Evolutionary conservation across 2,797 vertebrate genomes (phyloP).

Genomic region (Cynopterus sphinx): DNA sequence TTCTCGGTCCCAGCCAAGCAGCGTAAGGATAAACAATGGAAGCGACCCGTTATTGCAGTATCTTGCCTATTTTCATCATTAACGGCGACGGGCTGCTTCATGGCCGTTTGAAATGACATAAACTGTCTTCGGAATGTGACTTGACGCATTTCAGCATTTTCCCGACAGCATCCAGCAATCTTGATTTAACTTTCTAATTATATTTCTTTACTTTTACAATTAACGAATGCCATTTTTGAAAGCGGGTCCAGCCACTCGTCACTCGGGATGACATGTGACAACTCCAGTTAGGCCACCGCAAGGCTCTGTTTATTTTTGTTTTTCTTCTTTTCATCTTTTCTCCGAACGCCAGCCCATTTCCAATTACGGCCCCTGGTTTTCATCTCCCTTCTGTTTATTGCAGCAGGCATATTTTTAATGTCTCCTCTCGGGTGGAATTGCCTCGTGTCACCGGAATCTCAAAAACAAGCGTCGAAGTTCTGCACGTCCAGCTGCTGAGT

Average conservation of each 20-base stretch:
- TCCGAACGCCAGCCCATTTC: background rate
- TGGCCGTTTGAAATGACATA: slow-evolving; percentile 44
- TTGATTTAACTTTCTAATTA: slow-evolving; percentile 61
- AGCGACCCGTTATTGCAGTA: slow-evolving; percentile 41
- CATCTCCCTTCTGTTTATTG: background rate
- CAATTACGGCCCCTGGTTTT: background rate
- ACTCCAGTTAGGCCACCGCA: slow-evolving; percentile 44
- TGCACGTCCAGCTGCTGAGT: background rate
- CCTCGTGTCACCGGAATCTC: background rate
- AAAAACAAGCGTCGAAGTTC: slow-evolving; percentile 16
- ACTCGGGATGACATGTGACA: slow-evolving; percentile 24
- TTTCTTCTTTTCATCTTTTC: slow-evolving; percentile 37
- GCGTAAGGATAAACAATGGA: background rate
- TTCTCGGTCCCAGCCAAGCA: slow-evolving; percentile 39
- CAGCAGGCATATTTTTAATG: background rate
- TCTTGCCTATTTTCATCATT: slow-evolving; percentile 27
- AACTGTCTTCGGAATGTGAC: slow-evolving; percentile 20
- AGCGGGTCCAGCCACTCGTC: slow-evolving; percentile 45
- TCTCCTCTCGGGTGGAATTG: slow-evolving; percentile 34
- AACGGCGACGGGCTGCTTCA: background rate
- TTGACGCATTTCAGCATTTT: background rate
- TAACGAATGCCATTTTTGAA: slow-evolving; percentile 42
- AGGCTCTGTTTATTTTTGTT: slow-evolving; percentile 38
- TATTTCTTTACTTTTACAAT: slow-evolving; percentile 67
- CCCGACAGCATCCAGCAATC: background rate